Evolutionary conservation across 1,140 invertebrate species (phyloP), one percentile per base, ranked within the genome.

Genomic region (Tetragnatha versicolor): DNA sequence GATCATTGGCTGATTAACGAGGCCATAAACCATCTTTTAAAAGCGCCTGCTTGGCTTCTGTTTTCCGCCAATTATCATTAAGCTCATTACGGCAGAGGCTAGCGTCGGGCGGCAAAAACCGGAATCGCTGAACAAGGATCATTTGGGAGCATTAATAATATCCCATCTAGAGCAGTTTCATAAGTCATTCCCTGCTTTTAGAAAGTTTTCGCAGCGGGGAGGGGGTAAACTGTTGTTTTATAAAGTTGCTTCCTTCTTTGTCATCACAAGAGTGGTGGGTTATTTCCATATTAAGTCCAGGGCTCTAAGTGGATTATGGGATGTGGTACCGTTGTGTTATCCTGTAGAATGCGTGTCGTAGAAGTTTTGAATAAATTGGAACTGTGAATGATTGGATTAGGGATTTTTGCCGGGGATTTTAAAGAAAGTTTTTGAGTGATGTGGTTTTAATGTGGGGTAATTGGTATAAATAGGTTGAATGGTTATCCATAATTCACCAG

Each of bases 21-120:
- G 17, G 42, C 42, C 25, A 68, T 68, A 68, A 68, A 68, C 65
- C 39, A 68, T 49, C 65, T 49, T 68, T 68, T 68, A 68, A 68
- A 68, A 27, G 39, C 42, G 27, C 25, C 45, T 33, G 29, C 42
- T 68, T 25, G 25, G 65, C 65, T 68, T 49, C 65, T 49, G 45
- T 68, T 68, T 68, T 49, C 42, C 39, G 42, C 65, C 65, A 68
- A 68, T 68, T 68, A 68, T 68, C 65, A 68, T 68, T 68, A 68
- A 68, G 65, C 42, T 49, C 45, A 68, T 68, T 68, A 33, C 20
- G 14, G 65, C 65, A 49, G 65, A 68, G 42, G 65, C 65, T 47
- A 17, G n/a, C 45, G 25, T 60, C 25, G 29, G 35, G 39, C 45
- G 37, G 37, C n/a, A 68, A 65, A 65, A 65, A 65, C 61, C 61